These are phyloP conservation scores for Noctua pronuba DNA, from an alignment of 2,888 invertebrate species.

Conservation along the genomic window DNA sequence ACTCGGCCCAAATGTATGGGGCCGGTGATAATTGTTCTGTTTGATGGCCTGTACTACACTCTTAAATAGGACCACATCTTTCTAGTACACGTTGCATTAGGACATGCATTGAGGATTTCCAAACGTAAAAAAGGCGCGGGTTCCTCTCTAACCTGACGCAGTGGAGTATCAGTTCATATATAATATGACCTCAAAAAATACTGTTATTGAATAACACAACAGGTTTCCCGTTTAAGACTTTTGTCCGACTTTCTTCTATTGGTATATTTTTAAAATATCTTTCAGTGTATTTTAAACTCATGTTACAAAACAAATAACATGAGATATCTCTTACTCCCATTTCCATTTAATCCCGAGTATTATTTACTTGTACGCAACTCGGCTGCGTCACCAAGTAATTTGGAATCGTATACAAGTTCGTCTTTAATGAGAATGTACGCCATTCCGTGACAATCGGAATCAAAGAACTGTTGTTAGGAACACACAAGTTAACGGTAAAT, in stretches of 20 bases:
- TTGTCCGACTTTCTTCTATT: not conserved
- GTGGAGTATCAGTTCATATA: no score
- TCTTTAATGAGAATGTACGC: conserved; percentile 29
- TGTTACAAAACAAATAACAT: not conserved
- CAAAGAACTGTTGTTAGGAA: conserved; percentile 20
- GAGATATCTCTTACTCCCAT: not conserved
- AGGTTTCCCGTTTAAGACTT: not conserved
- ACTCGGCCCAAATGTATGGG: no score
- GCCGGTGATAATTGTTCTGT: no score
- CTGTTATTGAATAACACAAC: no score
- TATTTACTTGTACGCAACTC: conserved; percentile 32
- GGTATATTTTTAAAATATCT: not conserved
- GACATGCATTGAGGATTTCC: no score
- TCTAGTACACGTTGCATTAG: no score
- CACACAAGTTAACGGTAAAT: conserved; percentile 3
- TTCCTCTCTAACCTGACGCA: no score
- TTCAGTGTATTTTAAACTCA: not conserved
- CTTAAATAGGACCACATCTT: no score
- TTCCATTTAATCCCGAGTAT: conserved; percentile 7
- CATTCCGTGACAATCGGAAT: conserved; percentile 11
- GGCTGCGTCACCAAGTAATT: conserved; percentile 21
- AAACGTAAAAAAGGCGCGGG: no score
- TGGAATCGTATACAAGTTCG: conserved; percentile 14
- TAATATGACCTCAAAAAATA: no score
- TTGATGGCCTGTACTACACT: no score